These are phyloP conservation scores for Corvus cornix DNA, from an alignment of 2,113 vertebrate genomes.

Conservation along the genomic window DNA sequence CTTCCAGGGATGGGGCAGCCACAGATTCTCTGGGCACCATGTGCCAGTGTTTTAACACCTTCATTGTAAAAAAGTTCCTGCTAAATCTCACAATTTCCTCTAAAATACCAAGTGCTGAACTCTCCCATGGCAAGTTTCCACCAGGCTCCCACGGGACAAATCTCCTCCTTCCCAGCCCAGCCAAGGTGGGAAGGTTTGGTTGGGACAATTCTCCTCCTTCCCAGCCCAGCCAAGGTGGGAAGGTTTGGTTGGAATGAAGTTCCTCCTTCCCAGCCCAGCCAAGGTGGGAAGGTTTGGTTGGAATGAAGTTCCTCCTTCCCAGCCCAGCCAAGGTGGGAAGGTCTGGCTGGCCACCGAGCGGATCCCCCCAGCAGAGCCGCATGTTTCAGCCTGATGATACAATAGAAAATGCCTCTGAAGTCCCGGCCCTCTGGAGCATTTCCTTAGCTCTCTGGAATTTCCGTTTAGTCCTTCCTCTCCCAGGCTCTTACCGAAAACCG, in stretches of 20 bases:
- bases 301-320: neutral
- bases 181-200: rapidly evolving
- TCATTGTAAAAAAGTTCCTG: neutral
- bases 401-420: conserved; percentile 11
- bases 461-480: conserved; percentile 51
- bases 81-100: neutral
- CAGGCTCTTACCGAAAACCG: neutral
- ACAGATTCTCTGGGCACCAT: neutral
- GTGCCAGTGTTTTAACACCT: neutral
- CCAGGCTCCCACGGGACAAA: neutral
- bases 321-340: neutral
- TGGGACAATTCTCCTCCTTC: rapidly evolving
- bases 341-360: neutral
- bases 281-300: neutral
- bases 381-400: neutral
- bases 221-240: neutral
- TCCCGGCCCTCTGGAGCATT: conserved; percentile 6
- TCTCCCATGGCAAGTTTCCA: neutral
- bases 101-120: neutral
- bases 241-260: neutral
- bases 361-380: rapidly evolving
- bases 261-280: neutral
- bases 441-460: conserved; percentile 62
- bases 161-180: neutral
- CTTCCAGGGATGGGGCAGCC: neutral